Evolutionary conservation across 2,888 invertebrate species (phyloP).

Genomic region (Parnassius orleans): DNA sequence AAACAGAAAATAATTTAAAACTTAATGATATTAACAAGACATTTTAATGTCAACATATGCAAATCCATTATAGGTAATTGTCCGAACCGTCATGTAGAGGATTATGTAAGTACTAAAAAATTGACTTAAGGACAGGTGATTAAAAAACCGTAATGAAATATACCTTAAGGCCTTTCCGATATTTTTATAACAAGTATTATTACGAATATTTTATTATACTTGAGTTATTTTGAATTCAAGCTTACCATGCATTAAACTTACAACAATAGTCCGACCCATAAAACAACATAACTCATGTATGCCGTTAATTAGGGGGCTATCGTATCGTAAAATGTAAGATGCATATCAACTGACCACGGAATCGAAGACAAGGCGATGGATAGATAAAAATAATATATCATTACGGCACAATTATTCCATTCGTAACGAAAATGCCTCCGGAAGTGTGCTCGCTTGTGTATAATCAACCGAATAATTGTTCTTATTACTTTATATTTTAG

Average conservation of each 20-base stretch:
- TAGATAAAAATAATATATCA: conserved; percentile 49
- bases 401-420: conserved; percentile 44
- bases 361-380: conserved; percentile 39
- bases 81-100: conserved; percentile 7
- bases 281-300: conserved; percentile 21
- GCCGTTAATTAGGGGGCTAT: conserved; percentile 36
- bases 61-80: background rate
- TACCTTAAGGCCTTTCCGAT: conserved; percentile 12
- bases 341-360: conserved; percentile 36
- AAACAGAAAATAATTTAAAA: background rate
- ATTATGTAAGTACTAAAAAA: conserved; percentile 14
- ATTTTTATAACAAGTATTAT: conserved; percentile 18
- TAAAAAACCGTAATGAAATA: conserved; percentile 22
- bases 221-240: conserved; percentile 12
- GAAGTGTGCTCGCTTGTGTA: conserved; percentile 8
- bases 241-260: conserved; percentile 24
- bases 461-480: background rate
- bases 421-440: conserved; percentile 29
- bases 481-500: background rate
- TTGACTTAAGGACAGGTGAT: conserved; percentile 16
- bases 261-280: conserved; percentile 27
- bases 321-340: conserved; percentile 39
- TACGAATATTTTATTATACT: conserved; percentile 20
- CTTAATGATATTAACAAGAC: conserved; percentile 7
- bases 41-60: conserved; percentile 14